phyloP scores from a whole-genome alignment of 2,113 vertebrate species.

The Seriola rivoliana region DNA sequence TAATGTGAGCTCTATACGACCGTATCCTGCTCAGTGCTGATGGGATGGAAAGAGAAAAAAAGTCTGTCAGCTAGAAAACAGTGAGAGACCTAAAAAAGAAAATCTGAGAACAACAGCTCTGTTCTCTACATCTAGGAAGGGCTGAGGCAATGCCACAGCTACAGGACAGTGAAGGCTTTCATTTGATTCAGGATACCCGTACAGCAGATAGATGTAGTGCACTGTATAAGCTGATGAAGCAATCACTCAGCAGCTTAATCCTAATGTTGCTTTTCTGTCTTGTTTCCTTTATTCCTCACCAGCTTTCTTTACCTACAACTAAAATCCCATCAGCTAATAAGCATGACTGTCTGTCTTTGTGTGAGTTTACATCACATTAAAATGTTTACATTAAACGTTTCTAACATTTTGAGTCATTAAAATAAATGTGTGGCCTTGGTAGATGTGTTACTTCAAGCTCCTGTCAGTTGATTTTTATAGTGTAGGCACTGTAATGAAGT shows the following conservation, averaged over 20 bases:
- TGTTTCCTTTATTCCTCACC: background rate
- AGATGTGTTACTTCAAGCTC: too few species aligned
- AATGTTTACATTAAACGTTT: too few species aligned
- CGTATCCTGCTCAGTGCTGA: slow-evolving; percentile 25
- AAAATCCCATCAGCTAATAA: too few species aligned
- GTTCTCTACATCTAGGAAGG: background rate
- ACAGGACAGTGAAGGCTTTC: slow-evolving; percentile 25
- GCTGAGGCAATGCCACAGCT: slow-evolving; percentile 8
- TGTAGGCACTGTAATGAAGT: too few species aligned
- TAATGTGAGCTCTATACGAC: slow-evolving; percentile 18
- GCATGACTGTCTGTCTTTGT: too few species aligned
- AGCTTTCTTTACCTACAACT: background rate
- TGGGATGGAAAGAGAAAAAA: slow-evolving; percentile 32
- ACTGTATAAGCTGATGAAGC: slow-evolving; percentile 2
- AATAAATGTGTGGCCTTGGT: too few species aligned
- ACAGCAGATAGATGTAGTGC: background rate
- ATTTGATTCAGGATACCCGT: slow-evolving; percentile 9
- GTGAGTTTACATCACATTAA: too few species aligned
- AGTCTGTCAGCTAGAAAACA: slow-evolving; percentile 18
- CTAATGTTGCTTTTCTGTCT: background rate
- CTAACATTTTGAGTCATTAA: too few species aligned
- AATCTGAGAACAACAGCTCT: slow-evolving; percentile 9
- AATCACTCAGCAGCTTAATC: background rate
- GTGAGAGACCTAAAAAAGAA: background rate
- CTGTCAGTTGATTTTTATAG: too few species aligned